Evolutionary conservation across 2,113 vertebrate species (phyloP).

Genomic region (Rhagologus leucostigma): DNA sequence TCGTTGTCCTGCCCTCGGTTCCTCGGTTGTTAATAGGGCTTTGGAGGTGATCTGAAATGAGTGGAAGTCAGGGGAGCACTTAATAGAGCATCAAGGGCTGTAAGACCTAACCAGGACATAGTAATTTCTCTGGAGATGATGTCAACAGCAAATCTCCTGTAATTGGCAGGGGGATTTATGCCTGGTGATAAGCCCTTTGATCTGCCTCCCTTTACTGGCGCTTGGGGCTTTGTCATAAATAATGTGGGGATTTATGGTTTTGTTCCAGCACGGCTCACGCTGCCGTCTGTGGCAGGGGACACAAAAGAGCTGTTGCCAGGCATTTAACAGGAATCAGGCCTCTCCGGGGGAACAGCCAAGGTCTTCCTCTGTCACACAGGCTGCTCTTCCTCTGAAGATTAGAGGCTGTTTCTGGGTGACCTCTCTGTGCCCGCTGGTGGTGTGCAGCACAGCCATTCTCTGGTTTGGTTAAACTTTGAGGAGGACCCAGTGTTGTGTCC

Average conservation of each 20-base stretch:
- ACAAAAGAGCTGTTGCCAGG: neutral
- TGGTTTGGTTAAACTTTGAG: neutral
- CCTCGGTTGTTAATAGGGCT: neutral
- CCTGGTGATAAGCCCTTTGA: conserved; percentile 32
- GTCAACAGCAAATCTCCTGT: conserved; percentile 24
- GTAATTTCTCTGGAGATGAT: conserved; percentile 26
- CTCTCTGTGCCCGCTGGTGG: neutral
- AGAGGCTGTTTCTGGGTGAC: neutral
- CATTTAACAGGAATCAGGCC: neutral
- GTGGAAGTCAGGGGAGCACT: neutral
- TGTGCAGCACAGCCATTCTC: neutral
- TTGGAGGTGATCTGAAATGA: neutral
- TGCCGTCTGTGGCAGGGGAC: neutral
- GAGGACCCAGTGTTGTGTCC: neutral
- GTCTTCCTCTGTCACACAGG: neutral
- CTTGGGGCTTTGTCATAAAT: conserved; percentile 27
- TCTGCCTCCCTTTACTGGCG: neutral
- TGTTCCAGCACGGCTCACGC: neutral
- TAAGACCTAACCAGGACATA: neutral
- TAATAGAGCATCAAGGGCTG: neutral
- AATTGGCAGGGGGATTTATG: conserved; percentile 24
- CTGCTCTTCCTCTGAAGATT: neutral
- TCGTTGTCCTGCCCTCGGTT: neutral
- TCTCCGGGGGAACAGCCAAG: neutral
- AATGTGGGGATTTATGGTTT: conserved; percentile 37